Percentiles rank a stretch among this genome's conserved stretches.
Evolutionary conservation across 1,140 invertebrate genomes (phyloP).

Genomic region (Bombus cullumanus): DNA sequence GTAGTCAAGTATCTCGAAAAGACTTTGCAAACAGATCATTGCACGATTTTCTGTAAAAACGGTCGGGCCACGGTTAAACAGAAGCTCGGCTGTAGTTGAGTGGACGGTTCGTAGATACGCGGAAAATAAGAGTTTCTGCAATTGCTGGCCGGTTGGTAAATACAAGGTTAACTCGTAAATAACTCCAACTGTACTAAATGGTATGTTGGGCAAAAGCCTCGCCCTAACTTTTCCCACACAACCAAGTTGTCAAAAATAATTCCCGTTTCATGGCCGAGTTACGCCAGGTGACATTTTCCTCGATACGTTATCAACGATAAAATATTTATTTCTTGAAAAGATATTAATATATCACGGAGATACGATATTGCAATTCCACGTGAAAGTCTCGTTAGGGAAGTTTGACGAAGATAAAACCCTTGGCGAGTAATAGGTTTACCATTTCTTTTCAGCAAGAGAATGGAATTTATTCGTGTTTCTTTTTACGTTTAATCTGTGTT

Average conservation of each 20-base stretch:
- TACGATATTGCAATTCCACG: background rate
- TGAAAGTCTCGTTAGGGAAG: background rate
- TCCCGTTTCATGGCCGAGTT: background rate
- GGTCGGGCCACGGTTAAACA: slow-evolving; percentile 5
- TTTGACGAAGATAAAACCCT: background rate
- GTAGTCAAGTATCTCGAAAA: no score
- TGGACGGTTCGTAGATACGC: slow-evolving; percentile 6
- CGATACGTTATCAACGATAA: background rate
- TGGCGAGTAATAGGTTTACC: no score
- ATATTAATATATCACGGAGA: background rate
- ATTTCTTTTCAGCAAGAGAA: background rate
- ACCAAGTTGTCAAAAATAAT: slow-evolving; percentile 24
- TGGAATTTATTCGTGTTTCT: background rate
- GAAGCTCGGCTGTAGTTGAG: slow-evolving; percentile 21
- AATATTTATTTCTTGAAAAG: background rate
- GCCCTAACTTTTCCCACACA: slow-evolving; percentile 20
- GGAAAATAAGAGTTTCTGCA: slow-evolving; percentile 42
- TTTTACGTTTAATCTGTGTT: background rate
- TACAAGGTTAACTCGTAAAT: slow-evolving; percentile 36
- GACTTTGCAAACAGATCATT: background rate
- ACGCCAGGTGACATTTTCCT: background rate
- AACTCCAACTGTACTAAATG: slow-evolving; percentile 44
- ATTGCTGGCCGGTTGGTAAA: slow-evolving; percentile 34
- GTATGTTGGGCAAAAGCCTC: slow-evolving; percentile 11
- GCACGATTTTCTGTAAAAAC: slow-evolving; percentile 10